Evolutionary conservation across 2,888 invertebrate genomes (phyloP).

Genomic region (Crossocerus cetratus): DNA sequence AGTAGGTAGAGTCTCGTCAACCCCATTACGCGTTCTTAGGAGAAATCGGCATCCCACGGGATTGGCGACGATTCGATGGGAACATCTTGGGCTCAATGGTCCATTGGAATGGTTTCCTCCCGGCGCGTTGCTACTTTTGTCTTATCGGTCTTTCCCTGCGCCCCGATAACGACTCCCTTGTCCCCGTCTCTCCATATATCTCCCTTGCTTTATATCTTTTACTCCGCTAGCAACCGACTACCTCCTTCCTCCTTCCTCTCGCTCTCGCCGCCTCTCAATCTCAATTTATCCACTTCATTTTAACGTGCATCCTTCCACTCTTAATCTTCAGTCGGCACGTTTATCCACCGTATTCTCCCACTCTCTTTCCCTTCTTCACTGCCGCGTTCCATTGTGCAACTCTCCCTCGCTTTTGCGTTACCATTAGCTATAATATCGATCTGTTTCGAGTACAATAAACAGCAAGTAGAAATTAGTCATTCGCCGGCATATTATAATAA

Average conservation of each 20-base stretch:
- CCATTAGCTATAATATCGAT: too few species aligned
- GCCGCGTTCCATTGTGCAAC: conserved; percentile 13
- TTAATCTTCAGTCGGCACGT: conserved; percentile 28
- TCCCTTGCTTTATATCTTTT: conserved; percentile 10
- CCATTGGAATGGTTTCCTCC: conserved; percentile 46
- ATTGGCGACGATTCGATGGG: conserved; percentile 37
- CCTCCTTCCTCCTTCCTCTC: neutral
- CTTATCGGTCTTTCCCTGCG: conserved; percentile 50
- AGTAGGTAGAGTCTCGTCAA: conserved; percentile 39
- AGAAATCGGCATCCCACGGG: conserved; percentile 51
- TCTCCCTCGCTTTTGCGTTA: neutral
- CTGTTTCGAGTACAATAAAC: too few species aligned
- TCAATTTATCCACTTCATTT: conserved; percentile 46
- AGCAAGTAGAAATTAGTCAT: too few species aligned
- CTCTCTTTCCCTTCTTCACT: conserved; percentile 14
- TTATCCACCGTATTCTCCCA: conserved; percentile 19
- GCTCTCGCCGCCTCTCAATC: conserved; percentile 8
- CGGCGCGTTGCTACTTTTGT: conserved; percentile 51
- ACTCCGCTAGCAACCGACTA: neutral
- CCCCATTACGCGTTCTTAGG: conserved; percentile 50
- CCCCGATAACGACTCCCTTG: conserved; percentile 43
- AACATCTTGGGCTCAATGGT: conserved; percentile 55
- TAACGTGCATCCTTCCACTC: conserved; percentile 37
- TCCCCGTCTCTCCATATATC: conserved; percentile 11
- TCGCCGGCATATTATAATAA: too few species aligned